phyloP scores from a whole-genome alignment of 2,888 invertebrate species.

The Vanessa cardui region DNA sequence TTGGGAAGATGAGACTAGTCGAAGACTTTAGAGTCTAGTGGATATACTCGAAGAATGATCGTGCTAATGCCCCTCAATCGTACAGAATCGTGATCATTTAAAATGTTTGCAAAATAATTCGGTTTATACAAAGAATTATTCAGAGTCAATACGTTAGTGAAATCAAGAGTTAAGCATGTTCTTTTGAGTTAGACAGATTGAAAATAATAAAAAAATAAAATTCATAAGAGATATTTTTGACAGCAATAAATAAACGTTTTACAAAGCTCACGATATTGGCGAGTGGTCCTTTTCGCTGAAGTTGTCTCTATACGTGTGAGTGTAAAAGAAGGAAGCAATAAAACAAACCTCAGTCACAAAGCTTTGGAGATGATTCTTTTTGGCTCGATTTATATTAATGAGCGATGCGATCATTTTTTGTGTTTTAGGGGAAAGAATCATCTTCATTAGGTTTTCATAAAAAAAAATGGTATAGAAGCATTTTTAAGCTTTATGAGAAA shows the following conservation, averaged over 20 bases:
- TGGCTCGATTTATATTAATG: background rate
- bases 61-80: slow-evolving; percentile 29
- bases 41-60: slow-evolving; percentile 28
- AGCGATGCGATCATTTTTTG: background rate
- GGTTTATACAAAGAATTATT: background rate
- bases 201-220: background rate
- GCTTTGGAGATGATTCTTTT: slow-evolving; percentile 17
- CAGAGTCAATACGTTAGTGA: background rate
- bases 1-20: slow-evolving; percentile 34
- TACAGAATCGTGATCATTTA: slow-evolving; percentile 19
- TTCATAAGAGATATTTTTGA: background rate
- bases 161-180: slow-evolving; percentile 1
- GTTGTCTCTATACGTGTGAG: slow-evolving; percentile 19
- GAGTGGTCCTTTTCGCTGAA: slow-evolving; percentile 16
- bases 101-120: slow-evolving; percentile 15
- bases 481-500: slow-evolving; percentile 11
- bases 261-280: background rate
- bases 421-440: background rate
- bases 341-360: slow-evolving; percentile 24
- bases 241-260: slow-evolving; percentile 12
- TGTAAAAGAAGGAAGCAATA: slow-evolving; percentile 30
- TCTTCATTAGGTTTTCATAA: background rate
- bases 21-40: slow-evolving; percentile 33
- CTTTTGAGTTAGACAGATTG: background rate
- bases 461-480: background rate